Evolutionary conservation across 2,113 vertebrate genomes (phyloP).

Genomic region (Odocoileus hemionus): DNA sequence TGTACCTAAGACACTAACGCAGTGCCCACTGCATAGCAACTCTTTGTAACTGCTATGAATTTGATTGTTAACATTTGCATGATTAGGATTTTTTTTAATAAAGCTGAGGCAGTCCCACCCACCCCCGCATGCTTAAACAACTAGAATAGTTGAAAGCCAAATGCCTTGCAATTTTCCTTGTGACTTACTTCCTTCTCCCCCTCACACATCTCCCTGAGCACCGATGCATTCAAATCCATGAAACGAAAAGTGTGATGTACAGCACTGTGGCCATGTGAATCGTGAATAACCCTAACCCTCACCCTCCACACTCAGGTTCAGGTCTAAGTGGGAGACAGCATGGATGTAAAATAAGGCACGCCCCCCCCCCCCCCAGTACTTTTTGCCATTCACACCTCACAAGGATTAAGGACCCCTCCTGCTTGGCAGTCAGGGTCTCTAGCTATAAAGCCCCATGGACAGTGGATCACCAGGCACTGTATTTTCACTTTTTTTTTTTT

Average conservation of each 20-base stretch:
- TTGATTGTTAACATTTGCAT: slow-evolving; percentile 35
- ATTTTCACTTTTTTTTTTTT: background rate
- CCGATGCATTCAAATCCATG: slow-evolving; percentile 19
- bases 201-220: background rate
- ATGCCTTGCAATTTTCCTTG: slow-evolving; percentile 18
- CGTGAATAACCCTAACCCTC: background rate
- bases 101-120: background rate
- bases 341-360: background rate
- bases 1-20: background rate
- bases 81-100: background rate
- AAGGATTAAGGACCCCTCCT: background rate
- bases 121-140: background rate
- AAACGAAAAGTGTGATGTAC: slow-evolving; percentile 1
- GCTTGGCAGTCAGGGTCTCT: background rate
- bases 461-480: background rate
- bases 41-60: background rate
- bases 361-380: background rate
- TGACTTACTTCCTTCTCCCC: background rate
- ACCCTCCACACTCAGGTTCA: background rate
- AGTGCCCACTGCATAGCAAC: background rate
- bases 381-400: background rate
- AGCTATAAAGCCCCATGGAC: background rate
- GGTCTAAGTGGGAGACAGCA: background rate
- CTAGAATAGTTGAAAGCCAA: slow-evolving; percentile 32
- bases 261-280: background rate